A percentile compares a stretch with the other conserved stretches of the same genome.
These are phyloP conservation scores for Periphyllus acericola DNA, from an alignment of 2,888 invertebrate genomes.

Conservation along the genomic window DNA sequence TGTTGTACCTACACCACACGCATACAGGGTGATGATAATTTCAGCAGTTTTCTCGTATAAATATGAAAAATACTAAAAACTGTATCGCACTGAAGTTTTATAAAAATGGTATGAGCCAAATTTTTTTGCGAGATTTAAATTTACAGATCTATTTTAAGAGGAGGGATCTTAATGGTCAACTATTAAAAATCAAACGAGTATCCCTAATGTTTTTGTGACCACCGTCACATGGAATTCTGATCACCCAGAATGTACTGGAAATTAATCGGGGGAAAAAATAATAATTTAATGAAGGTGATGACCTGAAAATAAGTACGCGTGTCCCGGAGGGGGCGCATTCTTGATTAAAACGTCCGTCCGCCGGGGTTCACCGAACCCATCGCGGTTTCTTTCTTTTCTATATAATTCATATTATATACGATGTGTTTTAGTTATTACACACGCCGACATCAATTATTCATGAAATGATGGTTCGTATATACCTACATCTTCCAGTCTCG, in stretches of 20 bases:
- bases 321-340: conserved; percentile 44
- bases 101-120: too few species aligned
- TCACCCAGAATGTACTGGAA: background rate
- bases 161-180: too few species aligned
- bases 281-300: conserved; percentile 24
- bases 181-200: too few species aligned
- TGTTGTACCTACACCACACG: too few species aligned
- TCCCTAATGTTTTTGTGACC: background rate
- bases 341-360: conserved; percentile 38
- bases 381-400: conserved; percentile 16
- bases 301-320: background rate
- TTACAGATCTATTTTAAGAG: too few species aligned
- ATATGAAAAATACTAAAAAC: too few species aligned
- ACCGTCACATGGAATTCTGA: background rate
- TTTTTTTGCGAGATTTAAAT: too few species aligned
- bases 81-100: too few species aligned
- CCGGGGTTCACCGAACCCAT: conserved; percentile 54
- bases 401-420: background rate
- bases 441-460: conserved; percentile 27
- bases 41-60: too few species aligned
- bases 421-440: background rate
- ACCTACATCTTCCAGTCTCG: background rate
- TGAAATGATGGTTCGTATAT: background rate
- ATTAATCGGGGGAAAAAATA: conserved; percentile 20
- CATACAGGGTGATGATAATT: too few species aligned